These are phyloP conservation scores for Mobula hypostoma DNA, from an alignment of 2,113 vertebrate genomes.

Conservation along the genomic window DNA sequence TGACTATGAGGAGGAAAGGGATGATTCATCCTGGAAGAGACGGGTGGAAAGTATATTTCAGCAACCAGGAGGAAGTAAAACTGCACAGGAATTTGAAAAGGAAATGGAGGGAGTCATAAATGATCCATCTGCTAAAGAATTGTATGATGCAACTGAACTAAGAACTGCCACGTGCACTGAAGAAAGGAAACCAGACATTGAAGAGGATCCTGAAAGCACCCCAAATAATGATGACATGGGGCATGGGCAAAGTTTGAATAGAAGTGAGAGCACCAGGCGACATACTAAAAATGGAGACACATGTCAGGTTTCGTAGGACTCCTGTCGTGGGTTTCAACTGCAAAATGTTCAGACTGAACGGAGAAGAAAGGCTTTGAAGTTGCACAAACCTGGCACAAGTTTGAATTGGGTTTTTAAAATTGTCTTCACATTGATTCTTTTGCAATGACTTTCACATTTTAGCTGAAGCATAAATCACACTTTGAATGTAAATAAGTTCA, in stretches of 20 bases:
- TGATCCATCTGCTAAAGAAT: background rate
- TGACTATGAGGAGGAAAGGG: background rate
- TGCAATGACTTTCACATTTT: background rate
- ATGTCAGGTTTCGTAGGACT: background rate
- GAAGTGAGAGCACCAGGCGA: background rate
- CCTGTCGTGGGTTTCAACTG: background rate
- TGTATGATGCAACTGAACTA: background rate
- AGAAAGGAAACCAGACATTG: background rate
- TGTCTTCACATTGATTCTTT: background rate
- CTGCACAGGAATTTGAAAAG: background rate
- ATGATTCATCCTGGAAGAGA: background rate
- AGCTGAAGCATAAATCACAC: conserved; percentile 8
- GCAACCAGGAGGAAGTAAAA: background rate
- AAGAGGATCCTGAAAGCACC: background rate
- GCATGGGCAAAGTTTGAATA: background rate
- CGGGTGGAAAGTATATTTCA: background rate
- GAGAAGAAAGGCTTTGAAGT: background rate
- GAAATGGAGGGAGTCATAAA: background rate
- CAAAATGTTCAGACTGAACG: background rate
- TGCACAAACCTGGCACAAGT: background rate
- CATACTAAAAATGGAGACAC: background rate
- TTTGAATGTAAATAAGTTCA: background rate
- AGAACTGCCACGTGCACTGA: background rate
- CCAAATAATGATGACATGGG: background rate
- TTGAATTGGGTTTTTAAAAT: background rate